Conservation (phyloP, 2,888 invertebrate species). For the Epistrophe grossulariae region DNA sequence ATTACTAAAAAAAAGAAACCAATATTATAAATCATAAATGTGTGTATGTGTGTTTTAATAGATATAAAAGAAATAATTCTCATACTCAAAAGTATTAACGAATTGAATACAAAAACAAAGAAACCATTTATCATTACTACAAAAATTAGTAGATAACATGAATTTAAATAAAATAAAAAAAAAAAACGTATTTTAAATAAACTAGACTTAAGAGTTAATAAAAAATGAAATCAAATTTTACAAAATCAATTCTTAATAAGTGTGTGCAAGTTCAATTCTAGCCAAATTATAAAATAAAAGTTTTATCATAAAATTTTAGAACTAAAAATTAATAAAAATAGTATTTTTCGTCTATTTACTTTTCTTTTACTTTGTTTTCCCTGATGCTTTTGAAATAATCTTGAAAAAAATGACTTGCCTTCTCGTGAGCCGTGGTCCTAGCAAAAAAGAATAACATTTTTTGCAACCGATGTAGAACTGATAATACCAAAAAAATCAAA, state of each 20-base stretch:
- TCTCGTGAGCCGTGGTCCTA: constrained; percentile 60
- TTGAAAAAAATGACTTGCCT: constrained; percentile 47
- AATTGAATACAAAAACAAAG: constrained; percentile 48
- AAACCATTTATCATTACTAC: constrained; percentile 58
- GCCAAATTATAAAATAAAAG: constrained; percentile 65
- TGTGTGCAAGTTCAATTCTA: constrained; percentile 71
- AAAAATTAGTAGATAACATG: constrained; percentile 64
- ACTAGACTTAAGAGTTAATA: constrained; percentile 49
- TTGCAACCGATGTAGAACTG: constrained; percentile 69
- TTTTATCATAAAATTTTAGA: constrained; percentile 43
- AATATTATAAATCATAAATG: constrained; percentile 52
- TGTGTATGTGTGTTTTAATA: constrained; percentile 68
- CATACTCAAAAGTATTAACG: constrained; percentile 73
- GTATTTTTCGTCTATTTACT: neutral
- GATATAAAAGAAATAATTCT: constrained; percentile 66
- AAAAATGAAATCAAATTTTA: constrained; percentile 41
- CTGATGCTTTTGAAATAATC: constrained; percentile 18
- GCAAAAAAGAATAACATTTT: constrained; percentile 60
- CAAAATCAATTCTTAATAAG: constrained; percentile 35
- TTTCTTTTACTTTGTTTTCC: constrained; percentile 3
- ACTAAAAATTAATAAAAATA: constrained; percentile 16
- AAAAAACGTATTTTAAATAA: constrained; percentile 53
- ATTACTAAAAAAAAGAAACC: constrained; percentile 2
- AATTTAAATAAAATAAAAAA: constrained; percentile 57
- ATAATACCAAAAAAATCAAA: constrained; percentile 55